Evolutionary conservation across 2,113 vertebrate species (phyloP), one percentile per base, ranked within the genome.

Genomic region (Electrona antarctica): DNA sequence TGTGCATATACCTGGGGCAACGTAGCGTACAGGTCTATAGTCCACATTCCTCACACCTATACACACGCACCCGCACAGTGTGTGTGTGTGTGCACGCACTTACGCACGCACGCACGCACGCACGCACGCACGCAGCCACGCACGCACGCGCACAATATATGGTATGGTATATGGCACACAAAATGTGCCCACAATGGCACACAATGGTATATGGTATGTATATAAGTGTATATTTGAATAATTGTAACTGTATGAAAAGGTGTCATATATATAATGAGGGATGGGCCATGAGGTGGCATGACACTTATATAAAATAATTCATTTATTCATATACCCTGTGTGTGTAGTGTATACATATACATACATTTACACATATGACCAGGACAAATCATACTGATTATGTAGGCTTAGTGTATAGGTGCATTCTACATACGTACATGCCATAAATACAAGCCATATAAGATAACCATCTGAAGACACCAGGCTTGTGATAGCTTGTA

Each of bases 1-100:
- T 58, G 28, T 14, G 13, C 55, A 33, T 10, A 68, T 6, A 15
- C 66, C 1, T n/a, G 7, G 33, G 13, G 10, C 41, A 60, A 41
- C 5, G 6, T n/a, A 15, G 41, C 59, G 58, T 55, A 67, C 71
- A 83, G 76, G 29, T 67, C 45, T 29, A 50, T 60, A 21, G 21
- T 29, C 21, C 10, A 6, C 48, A 62, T 60, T 69, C 54, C 71
- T 58, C 3, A 29, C 49, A 46, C 48, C 33, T 41, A 41, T 6
- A 56, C 21, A 45, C 52, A 67, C n/a, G 54, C 46, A 48, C 8
- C 54, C 64, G 52, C 51, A 67, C 63, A 50, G 33, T 41, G 33
- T 41, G 54, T 8, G 8, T 56, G 54, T 56, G n/a, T 56, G 54
- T 56, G 13, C 1, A n/a, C n/a, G n/a, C n/a, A n/a, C n/a, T n/a